Base-by-base conservation (phyloP, 2,113 vertebrate genomes). In the Tricholaema leucomelas region DNA sequence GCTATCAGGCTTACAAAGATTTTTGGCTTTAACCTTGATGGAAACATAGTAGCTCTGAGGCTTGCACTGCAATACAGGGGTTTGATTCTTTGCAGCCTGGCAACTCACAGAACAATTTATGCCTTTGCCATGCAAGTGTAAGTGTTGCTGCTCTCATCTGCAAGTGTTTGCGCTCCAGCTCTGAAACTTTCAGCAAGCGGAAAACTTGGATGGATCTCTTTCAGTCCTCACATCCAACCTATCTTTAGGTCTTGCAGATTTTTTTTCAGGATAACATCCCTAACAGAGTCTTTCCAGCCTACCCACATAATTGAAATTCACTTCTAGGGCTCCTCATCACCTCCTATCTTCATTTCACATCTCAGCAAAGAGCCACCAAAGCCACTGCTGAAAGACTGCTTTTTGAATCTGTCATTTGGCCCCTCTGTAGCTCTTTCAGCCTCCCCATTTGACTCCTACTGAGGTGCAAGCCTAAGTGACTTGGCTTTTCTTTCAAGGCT, bases 401-500 rank as follows among this genome's bases (percentile, higher is more conserved):
- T 40, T 58, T 60, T 0, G 2, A 81, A 52, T 50, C 48, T 50
- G 38, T 54, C 23, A 1, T 61, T 48, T 66, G 67, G 67, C 36
- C 19, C n/a, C 31, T n/a, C 52, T 70, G 67, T 64, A 81, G 52
- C 48, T 50, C 67, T 44, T 33, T 64, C 46, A 76, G 67, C 50
- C 50, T 85, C 23, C n/a, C 40, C 15, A 87, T 48, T 91, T 60
- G 48, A 74, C 9, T 91, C 36, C 52, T 89, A 36, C 56, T 91
- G 73, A 85, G 80, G 72, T 56, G n/a, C 65, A 90, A 71, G n/a
- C 80, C 46, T 67, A 73, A 90, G 48, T 23, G 82, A 30, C 65
- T 67, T 78, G 46, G 72, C 76, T 93, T 83, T 88, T 83, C 56
- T 74, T 78, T 77, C 65, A 66, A 93, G 61, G 35, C 69, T 92